A percentile compares a stretch with the other conserved stretches of the same genome.
phyloP scores from a whole-genome alignment of 2,113 vertebrate species.

The Psittacula cyanocephala region DNA sequence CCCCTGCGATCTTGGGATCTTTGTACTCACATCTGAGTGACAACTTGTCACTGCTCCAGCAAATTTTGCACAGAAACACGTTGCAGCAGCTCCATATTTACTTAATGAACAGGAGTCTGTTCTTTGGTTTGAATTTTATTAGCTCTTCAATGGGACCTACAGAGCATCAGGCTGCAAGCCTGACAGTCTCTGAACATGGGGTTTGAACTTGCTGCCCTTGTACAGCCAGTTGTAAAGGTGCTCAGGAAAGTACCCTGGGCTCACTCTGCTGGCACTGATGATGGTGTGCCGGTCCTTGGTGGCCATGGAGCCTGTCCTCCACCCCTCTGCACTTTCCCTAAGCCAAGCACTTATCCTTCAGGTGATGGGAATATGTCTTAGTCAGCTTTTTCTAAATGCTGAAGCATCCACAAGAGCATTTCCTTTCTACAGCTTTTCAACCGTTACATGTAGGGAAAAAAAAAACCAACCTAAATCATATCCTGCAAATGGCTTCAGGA shows the following conservation, averaged over 20 bases:
- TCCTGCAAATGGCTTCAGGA: neutral
- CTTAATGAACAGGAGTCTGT: neutral
- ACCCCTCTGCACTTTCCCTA: neutral
- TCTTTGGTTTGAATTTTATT: neutral
- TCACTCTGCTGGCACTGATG: fast-evolving
- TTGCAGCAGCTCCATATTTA: fast-evolving
- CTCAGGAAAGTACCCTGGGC: neutral
- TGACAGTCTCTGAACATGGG: neutral
- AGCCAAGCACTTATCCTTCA: neutral
- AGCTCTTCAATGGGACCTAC: neutral
- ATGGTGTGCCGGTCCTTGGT: neutral
- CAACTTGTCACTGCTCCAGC: neutral
- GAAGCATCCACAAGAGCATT: neutral
- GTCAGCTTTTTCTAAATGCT: neutral
- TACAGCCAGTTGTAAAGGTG: neutral
- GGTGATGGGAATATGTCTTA: neutral
- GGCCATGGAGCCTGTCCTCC: neutral
- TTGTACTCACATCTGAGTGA: neutral
- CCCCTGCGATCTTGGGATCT: neutral
- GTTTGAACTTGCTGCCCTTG: fast-evolving
- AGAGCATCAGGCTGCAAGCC: fast-evolving
- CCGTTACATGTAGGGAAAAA: neutral
- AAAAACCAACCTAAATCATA: neutral
- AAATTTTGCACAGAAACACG: neutral
- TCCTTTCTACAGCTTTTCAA: neutral